These are phyloP conservation scores for Corythoichthys intestinalis DNA, from an alignment of 2,113 vertebrate genomes.

Conservation along the genomic window DNA sequence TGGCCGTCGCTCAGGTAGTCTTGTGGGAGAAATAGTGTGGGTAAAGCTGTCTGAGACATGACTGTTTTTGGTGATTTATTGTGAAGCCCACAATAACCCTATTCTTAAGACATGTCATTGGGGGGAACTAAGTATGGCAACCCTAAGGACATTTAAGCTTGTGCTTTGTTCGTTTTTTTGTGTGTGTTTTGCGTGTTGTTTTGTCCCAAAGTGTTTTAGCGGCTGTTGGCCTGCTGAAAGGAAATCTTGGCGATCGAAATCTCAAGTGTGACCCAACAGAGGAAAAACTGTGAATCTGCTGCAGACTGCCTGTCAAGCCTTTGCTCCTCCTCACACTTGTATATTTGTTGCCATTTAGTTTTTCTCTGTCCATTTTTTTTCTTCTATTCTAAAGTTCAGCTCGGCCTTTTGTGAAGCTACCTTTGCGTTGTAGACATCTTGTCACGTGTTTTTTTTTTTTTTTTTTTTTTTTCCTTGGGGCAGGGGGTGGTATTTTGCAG, in stretches of 20 bases:
- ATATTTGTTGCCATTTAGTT: constrained; percentile 36
- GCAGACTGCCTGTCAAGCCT: constrained; percentile 70
- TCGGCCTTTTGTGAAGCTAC: constrained; percentile 62
- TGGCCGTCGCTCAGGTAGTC: constrained; percentile 29
- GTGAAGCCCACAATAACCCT: constrained; percentile 49
- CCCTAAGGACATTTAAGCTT: constrained; percentile 65
- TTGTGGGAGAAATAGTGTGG: constrained; percentile 47
- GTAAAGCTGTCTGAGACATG: constrained; percentile 73
- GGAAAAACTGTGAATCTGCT: constrained; percentile 80
- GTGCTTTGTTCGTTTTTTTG: constrained; percentile 20
- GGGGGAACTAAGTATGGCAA: constrained; percentile 61
- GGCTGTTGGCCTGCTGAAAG: constrained; percentile 69
- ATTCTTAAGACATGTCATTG: constrained; percentile 43
- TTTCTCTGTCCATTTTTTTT: constrained; percentile 27
- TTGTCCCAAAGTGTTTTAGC: constrained; percentile 59
- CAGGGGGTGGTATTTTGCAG: constrained; percentile 12
- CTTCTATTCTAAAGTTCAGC: constrained; percentile 42
- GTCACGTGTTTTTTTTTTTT: constrained; percentile 18
- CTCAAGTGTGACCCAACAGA: constrained; percentile 76
- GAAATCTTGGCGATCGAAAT: constrained; percentile 74
- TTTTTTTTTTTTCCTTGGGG: constrained; percentile 15
- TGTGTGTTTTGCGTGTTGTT: constrained; percentile 44
- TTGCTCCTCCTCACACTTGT: constrained; percentile 45
- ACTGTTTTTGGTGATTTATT: constrained; percentile 36
- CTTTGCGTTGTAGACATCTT: constrained; percentile 37